phyloP scores from a whole-genome alignment of 1,140 invertebrate genomes.

The Meloidogyne exigua region DNA sequence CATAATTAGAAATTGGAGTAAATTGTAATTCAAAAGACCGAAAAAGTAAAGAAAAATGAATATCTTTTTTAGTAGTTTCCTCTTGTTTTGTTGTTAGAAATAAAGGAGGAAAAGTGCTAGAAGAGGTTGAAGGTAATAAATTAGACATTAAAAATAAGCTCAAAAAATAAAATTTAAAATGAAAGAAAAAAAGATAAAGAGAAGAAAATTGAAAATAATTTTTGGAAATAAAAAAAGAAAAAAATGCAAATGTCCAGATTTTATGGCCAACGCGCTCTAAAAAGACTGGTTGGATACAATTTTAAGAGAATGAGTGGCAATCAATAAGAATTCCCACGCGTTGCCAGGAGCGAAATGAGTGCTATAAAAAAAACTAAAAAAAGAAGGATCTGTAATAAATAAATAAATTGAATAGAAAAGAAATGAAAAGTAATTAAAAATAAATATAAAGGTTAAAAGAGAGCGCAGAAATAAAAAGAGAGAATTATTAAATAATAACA shows the following conservation, averaged over 20 bases:
- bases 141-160: not conserved
- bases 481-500: not conserved
- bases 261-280: not conserved
- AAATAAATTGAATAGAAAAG: not conserved
- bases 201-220: not conserved
- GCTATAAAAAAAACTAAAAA: not conserved
- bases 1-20: conserved; percentile 9
- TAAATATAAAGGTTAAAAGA: not conserved
- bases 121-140: conserved; percentile 7
- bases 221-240: not conserved
- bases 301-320: not conserved
- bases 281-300: not conserved
- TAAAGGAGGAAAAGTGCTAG: not conserved
- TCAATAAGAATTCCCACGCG: not conserved
- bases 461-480: not conserved
- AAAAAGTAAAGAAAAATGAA: not conserved
- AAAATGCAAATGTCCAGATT: not conserved
- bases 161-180: not conserved
- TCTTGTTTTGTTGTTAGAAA: not conserved
- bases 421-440: not conserved
- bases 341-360: not conserved
- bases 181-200: not conserved
- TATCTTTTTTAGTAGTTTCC: not conserved
- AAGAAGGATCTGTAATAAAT: not conserved
- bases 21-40: conserved; percentile 14